Evolutionary conservation across 1,140 invertebrate genomes (phyloP).

Genomic region (Drosophila willistoni): DNA sequence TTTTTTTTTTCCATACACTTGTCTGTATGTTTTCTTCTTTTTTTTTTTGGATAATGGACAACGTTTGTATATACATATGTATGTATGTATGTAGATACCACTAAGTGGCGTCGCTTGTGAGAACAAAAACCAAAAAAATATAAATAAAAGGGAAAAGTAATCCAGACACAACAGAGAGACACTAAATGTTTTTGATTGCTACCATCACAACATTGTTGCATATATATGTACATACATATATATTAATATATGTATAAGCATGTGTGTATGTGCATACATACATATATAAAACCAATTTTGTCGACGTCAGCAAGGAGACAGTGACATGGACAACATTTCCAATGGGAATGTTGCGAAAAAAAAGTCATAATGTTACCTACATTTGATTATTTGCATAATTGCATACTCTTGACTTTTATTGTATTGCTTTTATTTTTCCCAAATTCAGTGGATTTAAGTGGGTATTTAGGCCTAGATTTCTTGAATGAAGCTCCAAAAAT

Average conservation of each 20-base stretch:
- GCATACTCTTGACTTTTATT: background rate
- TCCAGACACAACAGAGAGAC: slow-evolving; percentile 17
- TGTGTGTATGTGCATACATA: background rate
- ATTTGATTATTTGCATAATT: slow-evolving; percentile 11
- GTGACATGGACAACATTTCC: slow-evolving; percentile 18
- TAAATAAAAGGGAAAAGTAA: slow-evolving; percentile 24
- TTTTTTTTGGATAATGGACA: slow-evolving; percentile 34
- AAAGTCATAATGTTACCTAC: slow-evolving; percentile 42
- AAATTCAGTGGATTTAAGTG: too few relatives aligned
- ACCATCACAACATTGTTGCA: slow-evolving; percentile 17
- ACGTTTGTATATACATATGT: background rate
- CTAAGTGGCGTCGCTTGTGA: slow-evolving; percentile 14
- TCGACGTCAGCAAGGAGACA: slow-evolving; percentile 52
- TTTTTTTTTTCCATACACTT: slow-evolving; percentile 22
- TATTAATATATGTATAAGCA: slow-evolving; percentile 18
- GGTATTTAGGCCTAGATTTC: too few relatives aligned
- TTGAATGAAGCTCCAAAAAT: too few relatives aligned
- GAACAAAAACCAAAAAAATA: background rate
- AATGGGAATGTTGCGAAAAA: slow-evolving; percentile 38
- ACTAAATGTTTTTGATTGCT: slow-evolving; percentile 31
- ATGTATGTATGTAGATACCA: slow-evolving; percentile 6
- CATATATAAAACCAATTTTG: slow-evolving; percentile 21
- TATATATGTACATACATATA: background rate
- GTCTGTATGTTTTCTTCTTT: slow-evolving; percentile 20
- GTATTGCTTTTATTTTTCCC: too few relatives aligned